Evolutionary conservation across 1,140 invertebrate genomes (phyloP), one percentile per base, ranked within the genome.

Genomic region (Lineus longissimus): DNA sequence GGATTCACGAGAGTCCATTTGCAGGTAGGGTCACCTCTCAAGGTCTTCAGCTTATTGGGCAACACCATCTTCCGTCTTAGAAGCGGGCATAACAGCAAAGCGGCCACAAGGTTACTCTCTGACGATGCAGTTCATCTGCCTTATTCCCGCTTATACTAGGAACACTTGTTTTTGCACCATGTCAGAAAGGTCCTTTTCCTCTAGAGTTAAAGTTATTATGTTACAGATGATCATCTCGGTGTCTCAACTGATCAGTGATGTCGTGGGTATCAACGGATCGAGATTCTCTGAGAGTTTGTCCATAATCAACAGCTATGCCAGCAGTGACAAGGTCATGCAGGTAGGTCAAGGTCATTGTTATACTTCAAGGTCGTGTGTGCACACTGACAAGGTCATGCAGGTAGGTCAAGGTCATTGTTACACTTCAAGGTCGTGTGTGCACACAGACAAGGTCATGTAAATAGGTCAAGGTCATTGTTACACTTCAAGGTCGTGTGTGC

Each of bases 321-420:
- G 88, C 11, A 93, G 90, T 65, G 94, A 96, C 78, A 94, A 94
- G 84, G 91, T 89, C 7, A 95, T 96, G 91, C 94, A 94, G 75
- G 79, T 81, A 68, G 70, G 68, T 61, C 2, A 7, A 23, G 29
- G 23, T 29, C 4, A 23, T 25, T 25, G 15, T 25, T 31, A 9
- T 4, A n/a, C n/a, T n/a, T 51, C 47, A 51, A 36, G 33, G 33
- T 36, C 33, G 15, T 36, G 15, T 36, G 33, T n/a, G n/a, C n/a
- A n/a, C 11, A 93, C 90, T 65, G 94, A 96, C 78, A 94, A 94
- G 84, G 91, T 89, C 7, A 95, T 96, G 91, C 94, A 94, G 75
- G 79, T 81, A 36, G 33, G 33, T 36, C 6, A 36, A 36, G 33
- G 33, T 36, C 33, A 36, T 7, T 7, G 33, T 36, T 36, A 36